These are phyloP conservation scores for Hypomesus transpacificus DNA, from an alignment of 2,113 vertebrate species.

Conservation along the genomic window DNA sequence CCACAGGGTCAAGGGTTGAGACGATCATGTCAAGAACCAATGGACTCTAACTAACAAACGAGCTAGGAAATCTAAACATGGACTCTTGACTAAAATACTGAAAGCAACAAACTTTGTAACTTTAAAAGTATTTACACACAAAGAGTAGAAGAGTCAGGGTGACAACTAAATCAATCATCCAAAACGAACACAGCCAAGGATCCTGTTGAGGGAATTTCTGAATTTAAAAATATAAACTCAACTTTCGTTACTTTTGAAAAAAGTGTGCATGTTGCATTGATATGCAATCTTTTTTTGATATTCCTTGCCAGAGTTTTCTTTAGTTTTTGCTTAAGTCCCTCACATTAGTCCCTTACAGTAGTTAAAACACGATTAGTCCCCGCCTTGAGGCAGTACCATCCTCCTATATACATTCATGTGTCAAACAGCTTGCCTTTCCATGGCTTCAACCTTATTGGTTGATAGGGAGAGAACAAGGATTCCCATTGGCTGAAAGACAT, in stretches of 20 bases:
- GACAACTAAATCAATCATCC: too few species aligned
- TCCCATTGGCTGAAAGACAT: constrained; percentile 45
- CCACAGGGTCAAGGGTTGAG: constrained; percentile 11
- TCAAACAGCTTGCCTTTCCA: constrained; percentile 56
- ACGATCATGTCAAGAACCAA: not conserved
- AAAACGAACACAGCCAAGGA: too few species aligned
- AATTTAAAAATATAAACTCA: too few species aligned
- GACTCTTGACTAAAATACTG: not conserved
- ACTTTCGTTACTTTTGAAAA: too few species aligned
- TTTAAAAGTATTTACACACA: too few species aligned
- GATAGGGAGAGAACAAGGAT: constrained; percentile 33
- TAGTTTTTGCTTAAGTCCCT: not conserved
- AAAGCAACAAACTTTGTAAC: too few species aligned
- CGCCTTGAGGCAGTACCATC: not conserved
- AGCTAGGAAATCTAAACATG: not conserved
- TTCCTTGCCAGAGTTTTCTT: too few species aligned
- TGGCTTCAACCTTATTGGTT: constrained; percentile 61
- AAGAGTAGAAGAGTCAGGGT: too few species aligned
- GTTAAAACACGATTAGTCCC: constrained; percentile 16
- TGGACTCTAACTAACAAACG: not conserved
- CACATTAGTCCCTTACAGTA: constrained; percentile 27
- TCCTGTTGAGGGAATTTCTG: too few species aligned
- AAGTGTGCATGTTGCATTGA: too few species aligned
- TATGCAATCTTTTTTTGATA: too few species aligned
- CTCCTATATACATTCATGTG: constrained; percentile 55